A percentile compares a stretch with the other conserved stretches of the same genome.
phyloP scores from a whole-genome alignment of 2,888 invertebrate genomes.

The Platycnemis pennipes region DNA sequence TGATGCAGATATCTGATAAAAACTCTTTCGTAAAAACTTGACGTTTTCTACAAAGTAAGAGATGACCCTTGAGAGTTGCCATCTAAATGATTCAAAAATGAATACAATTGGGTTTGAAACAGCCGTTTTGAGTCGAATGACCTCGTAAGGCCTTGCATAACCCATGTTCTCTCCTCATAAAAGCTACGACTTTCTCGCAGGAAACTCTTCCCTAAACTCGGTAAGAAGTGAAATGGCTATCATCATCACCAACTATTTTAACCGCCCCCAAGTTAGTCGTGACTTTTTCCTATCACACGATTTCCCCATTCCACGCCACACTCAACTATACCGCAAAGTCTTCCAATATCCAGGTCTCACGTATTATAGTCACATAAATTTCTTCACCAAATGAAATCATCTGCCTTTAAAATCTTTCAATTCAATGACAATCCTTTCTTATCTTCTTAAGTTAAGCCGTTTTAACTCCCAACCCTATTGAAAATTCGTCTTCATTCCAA shows the following conservation, averaged over 20 bases:
- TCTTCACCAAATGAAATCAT: not conserved
- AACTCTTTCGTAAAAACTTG: too few species aligned
- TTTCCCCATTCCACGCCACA: not conserved
- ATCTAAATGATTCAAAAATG: too few species aligned
- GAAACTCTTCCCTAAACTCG: not conserved
- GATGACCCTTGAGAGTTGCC: too few species aligned
- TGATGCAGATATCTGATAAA: too few species aligned
- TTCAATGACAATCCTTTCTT: too few species aligned
- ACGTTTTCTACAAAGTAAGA: too few species aligned
- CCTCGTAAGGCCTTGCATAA: not conserved
- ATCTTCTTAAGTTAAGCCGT: too few species aligned
- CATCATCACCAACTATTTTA: not conserved
- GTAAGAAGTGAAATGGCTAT: not conserved
- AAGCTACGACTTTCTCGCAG: not conserved
- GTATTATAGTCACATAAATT: not conserved
- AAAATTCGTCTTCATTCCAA: too few species aligned
- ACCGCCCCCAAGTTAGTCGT: not conserved
- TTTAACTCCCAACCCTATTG: too few species aligned
- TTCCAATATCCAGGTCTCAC: not conserved
- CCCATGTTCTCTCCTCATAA: not conserved
- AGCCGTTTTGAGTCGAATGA: not conserved
- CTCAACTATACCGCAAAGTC: not conserved
- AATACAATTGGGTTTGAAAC: not conserved
- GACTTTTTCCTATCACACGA: not conserved
- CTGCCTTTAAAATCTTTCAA: not conserved